Percentiles rank a stretch among this genome's conserved stretches.
These are phyloP conservation scores for Laticauda colubrina DNA, from an alignment of 2,113 vertebrate genomes.

Conservation along the genomic window DNA sequence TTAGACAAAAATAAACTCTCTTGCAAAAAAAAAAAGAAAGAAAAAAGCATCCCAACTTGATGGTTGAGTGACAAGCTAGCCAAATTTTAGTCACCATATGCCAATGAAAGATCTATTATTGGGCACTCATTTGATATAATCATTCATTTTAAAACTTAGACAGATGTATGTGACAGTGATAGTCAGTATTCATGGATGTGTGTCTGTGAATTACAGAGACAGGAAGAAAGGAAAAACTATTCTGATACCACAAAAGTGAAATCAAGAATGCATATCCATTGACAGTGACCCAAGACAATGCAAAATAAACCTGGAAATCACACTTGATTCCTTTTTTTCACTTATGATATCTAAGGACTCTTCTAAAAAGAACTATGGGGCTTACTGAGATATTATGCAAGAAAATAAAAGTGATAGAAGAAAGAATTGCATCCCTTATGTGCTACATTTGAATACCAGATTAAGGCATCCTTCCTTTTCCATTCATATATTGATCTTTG, in stretches of 20 bases:
- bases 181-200: not conserved
- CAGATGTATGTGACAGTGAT: not conserved
- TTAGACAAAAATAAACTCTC: conserved; percentile 43
- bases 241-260: not conserved
- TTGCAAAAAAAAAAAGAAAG: conserved; percentile 8
- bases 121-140: not conserved
- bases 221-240: not conserved
- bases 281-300: conserved; percentile 21
- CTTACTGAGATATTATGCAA: conserved; percentile 32
- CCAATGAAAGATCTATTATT: conserved; percentile 22
- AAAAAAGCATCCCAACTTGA: not conserved
- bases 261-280: conserved; percentile 3
- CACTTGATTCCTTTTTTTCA: not conserved
- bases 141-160: not conserved
- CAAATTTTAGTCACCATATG: conserved; percentile 28
- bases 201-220: not conserved
- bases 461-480: not conserved
- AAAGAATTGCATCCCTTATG: not conserved
- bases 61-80: conserved; percentile 16
- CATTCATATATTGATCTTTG: not conserved
- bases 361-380: conserved; percentile 26
- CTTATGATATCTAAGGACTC: conserved; percentile 25
- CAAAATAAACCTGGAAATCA: conserved; percentile 39
- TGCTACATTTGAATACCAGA: not conserved
- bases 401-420: not conserved